A percentile compares a stretch with the other conserved stretches of the same genome.
Conservation (phyloP, 2,888 invertebrate genomes). For the Dione juno region DNA sequence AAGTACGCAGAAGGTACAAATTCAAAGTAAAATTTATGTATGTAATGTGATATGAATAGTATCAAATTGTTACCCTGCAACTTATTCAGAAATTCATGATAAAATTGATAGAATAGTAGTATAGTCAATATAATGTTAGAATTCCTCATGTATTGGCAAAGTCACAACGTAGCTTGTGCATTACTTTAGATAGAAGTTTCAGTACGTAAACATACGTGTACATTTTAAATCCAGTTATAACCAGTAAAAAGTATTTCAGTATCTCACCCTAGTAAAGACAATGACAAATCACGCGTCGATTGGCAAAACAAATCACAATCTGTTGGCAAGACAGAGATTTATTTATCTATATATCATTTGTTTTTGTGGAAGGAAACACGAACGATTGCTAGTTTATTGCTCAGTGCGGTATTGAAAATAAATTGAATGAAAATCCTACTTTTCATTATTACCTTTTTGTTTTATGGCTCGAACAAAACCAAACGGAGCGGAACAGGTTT, state of each 20-base stretch:
- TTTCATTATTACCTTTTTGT: conserved; percentile 40
- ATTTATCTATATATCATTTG: conserved; percentile 46
- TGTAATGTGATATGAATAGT: no score
- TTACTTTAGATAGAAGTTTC: background rate
- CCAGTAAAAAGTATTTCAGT: conserved; percentile 17
- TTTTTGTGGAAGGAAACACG: conserved; percentile 36
- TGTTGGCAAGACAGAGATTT: conserved; percentile 53
- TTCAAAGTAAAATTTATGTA: background rate
- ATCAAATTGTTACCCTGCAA: background rate
- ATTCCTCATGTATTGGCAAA: conserved; percentile 1
- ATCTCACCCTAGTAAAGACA: conserved; percentile 43
- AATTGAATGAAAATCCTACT: conserved; percentile 41
- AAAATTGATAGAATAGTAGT: background rate
- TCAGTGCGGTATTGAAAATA: conserved; percentile 37
- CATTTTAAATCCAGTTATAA: conserved; percentile 7
- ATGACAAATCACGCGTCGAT: conserved; percentile 52
- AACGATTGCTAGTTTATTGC: conserved; percentile 41
- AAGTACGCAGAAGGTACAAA: no score
- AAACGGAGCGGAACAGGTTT: conserved; percentile 38
- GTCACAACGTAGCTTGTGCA: background rate
- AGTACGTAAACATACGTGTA: background rate
- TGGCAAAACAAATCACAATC: conserved; percentile 50
- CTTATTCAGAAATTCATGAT: no score
- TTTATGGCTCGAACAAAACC: conserved; percentile 39
- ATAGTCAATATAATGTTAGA: background rate